Base-by-base conservation (phyloP, 2,888 invertebrate species). In the Chrysina gloriosa region DNA sequence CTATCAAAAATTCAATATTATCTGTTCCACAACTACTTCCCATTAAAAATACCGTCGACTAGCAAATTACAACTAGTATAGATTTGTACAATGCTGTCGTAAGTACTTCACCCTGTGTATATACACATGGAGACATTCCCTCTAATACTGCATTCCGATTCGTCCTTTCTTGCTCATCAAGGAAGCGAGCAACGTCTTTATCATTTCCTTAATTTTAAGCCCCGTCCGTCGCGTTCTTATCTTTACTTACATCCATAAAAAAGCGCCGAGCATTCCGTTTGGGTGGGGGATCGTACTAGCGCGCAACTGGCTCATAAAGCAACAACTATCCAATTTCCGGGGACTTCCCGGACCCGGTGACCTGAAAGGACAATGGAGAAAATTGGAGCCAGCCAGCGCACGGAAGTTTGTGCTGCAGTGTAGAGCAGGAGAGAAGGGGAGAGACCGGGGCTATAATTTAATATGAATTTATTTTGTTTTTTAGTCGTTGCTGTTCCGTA, bases 271-370 rank as follows among this genome's bases (percentile, higher is more conserved):
- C 34, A 3, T 34, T 47, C 7, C 19, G 23, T 21, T 19, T 23
- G 47, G 9, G n/a, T 2, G n/a, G 19, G 47, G 23, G 36, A n/a
- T 36, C 36, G n/a, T n/a, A 3, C 36, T 7, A 14, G 36, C 5
- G 36, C 36, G 79, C 79, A 78, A 80, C 79, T 78, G 78, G 78
- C 79, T 79, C 78, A 79, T 81, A 80, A 81, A 79, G 80, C 80
- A 79, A 79, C 79, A 81, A 81, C 81, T 81, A 81, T 81, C 80
- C 80, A 81, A 81, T 82, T 82, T 81, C 78, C 80, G 74, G 74
- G 74, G 74, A 76, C 69, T 69, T 79, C 79, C 74, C 76, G 78
- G 77, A 78, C 75, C 77, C 80, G 76, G 73, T 80, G 81, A 76
- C 77, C 78, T 73, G 79, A 77, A 80, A 81, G 77, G 77, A 77